phyloP scores from a whole-genome alignment of 2,888 invertebrate genomes.

The Steinernema scapterisci region DNA sequence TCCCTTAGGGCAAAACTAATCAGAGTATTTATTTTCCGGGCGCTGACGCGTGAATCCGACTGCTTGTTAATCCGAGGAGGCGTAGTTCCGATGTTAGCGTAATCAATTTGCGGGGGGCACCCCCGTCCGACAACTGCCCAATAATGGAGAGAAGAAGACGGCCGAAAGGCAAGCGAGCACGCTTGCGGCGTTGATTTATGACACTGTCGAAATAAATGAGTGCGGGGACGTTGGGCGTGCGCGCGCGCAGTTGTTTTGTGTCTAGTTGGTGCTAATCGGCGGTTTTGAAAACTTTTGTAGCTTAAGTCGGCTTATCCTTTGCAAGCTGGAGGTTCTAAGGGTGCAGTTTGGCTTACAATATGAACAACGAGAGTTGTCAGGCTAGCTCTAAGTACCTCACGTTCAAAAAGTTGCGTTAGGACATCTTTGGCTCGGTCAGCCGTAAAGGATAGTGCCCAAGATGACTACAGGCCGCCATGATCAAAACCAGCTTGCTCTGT shows the following conservation, averaged over 20 bases:
- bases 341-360: no score
- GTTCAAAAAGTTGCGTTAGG: no score
- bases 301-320: no score
- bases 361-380: no score
- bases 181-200: constrained; percentile 19
- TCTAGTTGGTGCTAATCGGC: no score
- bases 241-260: not conserved
- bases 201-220: constrained; percentile 1
- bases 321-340: no score
- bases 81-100: constrained; percentile 32
- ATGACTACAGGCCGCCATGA: no score
- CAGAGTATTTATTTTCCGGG: constrained; percentile 23
- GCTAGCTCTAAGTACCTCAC: no score
- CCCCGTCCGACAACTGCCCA: constrained; percentile 20
- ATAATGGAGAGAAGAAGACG: constrained; percentile 22
- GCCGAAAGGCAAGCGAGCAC: constrained; percentile 2
- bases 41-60: constrained; percentile 20
- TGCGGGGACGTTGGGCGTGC: not conserved
- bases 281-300: no score
- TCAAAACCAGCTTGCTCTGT: no score
- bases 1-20: constrained; percentile 11
- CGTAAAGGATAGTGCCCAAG: no score
- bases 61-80: constrained; percentile 28
- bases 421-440: no score
- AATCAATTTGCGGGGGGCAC: constrained; percentile 20